Base-by-base conservation (phyloP, 1,140 invertebrate species). In the Tetramorium alpestre region DNA sequence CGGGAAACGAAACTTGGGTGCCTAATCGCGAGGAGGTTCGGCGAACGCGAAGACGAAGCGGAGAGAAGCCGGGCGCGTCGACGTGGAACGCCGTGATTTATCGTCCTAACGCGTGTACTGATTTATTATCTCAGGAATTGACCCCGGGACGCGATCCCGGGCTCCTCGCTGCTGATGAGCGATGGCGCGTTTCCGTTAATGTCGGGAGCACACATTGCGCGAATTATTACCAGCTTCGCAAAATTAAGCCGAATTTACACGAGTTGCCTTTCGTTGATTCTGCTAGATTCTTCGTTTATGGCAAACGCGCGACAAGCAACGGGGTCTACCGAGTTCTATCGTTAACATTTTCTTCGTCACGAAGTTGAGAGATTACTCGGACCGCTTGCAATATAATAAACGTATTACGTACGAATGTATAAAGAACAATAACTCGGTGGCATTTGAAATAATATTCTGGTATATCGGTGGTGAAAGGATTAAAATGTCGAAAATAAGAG, bases 111-210 rank as follows among this genome's bases (percentile, higher is more conserved):
- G 81, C 86, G 86, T 56, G 70, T 91, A 88, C 87, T 80, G 90
- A 91, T 91, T 88, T 87, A 90, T 90, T 86, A 91, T 91, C 89
- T 88, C 78, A 75, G 41, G 67, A 75, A 84, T 90, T 77, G 86
- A 88, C 86, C 76, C 75, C 54, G 64, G 64, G 86, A 75, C 88
- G 69, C 60, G 75, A 87, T 85, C 80, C 75, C 67, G 70, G 58
- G 78, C 69, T 73, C 47, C 84, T 72, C 41, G 47, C 62, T 75
- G 58, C 28, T 64, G 82, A 82, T 84, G 78, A 73, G 54, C 85
- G 89, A 90, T 89, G 77, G 89, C 72, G 58, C 77, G 72, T 73
- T 75, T 86, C 69, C 89, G 88, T 87, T 89, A 90, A 78, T 72
- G 89, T 89, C 78, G 73, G 72, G 58, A 84, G 73, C 78, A 64